phyloP scores from a whole-genome alignment of 2,797 vertebrate genomes.

The Halcyon badia region DNA sequence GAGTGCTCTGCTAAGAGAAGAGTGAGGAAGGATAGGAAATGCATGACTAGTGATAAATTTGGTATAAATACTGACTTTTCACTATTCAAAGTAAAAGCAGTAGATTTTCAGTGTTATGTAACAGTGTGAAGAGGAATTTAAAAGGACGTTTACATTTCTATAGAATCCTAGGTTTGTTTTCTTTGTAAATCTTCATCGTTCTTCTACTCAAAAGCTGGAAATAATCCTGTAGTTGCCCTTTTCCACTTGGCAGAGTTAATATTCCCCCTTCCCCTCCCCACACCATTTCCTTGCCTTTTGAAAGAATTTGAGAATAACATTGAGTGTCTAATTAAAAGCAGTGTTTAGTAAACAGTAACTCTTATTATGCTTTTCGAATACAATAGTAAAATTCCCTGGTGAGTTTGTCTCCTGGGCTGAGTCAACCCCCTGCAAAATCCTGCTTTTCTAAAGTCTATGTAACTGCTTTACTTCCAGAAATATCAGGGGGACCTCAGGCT shows the following conservation, averaged over 20 bases:
- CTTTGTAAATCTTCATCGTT: neutral
- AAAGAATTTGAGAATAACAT: conserved; percentile 26
- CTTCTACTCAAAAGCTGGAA: conserved; percentile 51
- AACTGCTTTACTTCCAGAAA: neutral
- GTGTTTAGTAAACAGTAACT: neutral
- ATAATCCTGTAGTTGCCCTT: conserved; percentile 35
- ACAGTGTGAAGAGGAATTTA: conserved; percentile 66
- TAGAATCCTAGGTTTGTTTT: neutral
- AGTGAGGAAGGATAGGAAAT: conserved; percentile 64
- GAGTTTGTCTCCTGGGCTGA: neutral
- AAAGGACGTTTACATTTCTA: neutral
- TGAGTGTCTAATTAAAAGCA: neutral
- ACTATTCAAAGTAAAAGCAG: conserved; percentile 46
- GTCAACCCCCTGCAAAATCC: neutral
- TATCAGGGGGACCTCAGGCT: neutral
- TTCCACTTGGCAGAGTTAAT: conserved; percentile 23
- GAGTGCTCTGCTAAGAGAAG: conserved; percentile 28
- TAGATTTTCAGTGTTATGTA: conserved; percentile 33
- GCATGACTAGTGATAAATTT: conserved; percentile 57
- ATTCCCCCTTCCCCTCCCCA: neutral
- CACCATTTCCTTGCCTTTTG: neutral
- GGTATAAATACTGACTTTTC: conserved; percentile 61
- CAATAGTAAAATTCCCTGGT: neutral
- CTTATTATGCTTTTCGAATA: neutral
- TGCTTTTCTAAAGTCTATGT: neutral